Base-by-base conservation (phyloP, 1,140 invertebrate genomes). In the Drosophila mayri region DNA sequence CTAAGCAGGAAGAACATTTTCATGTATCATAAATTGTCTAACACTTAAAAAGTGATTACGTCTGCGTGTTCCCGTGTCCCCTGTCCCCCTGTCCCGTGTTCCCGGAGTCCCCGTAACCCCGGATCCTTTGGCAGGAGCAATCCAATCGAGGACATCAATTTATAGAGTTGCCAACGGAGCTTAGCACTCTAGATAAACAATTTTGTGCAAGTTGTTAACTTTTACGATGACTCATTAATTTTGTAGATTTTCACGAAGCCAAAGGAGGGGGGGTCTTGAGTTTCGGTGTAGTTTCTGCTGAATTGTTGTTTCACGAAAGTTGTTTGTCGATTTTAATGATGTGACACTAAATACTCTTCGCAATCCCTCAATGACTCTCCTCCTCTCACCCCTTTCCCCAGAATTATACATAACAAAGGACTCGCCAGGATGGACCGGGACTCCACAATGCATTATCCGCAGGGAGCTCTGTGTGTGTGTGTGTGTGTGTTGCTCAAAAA, bases 141-240 rank as follows among this genome's bases (percentile, higher is more conserved):
- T 70, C 62, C 63, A 83, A 87, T 88, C 83, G 84, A 72, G 72
- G 58, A 88, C 76, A 84, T 80, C 65, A 87, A 87, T 87, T 87
- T 80, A 87, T 87, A 82, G 62, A 67, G 63, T 55, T 52, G 62
- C 62, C 52, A 55, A 44, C 54, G 59, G 50, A 55, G 65, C 64
- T 82, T 83, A 67, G 61, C 82, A 88, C 87, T 90, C 90, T 86
- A 90, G 86, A 91, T 90, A 90, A 90, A 90, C 86, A 90, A 90
- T 90, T 90, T 90, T 86, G 77, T 76, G 81, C 87, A 90, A 90
- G 86, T 90, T 90, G 86, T 90, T 90, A 90, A 86, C 82, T 90
- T 90, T 90, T 86, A 90, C 86, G 86, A 90, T 90, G 86, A 90
- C 87, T 90, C 86, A 90, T 90, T 90, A 90, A 90, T 90, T 87